These are phyloP conservation scores for Tenthredo livida DNA, from an alignment of 2,888 invertebrate species.

Conservation along the genomic window DNA sequence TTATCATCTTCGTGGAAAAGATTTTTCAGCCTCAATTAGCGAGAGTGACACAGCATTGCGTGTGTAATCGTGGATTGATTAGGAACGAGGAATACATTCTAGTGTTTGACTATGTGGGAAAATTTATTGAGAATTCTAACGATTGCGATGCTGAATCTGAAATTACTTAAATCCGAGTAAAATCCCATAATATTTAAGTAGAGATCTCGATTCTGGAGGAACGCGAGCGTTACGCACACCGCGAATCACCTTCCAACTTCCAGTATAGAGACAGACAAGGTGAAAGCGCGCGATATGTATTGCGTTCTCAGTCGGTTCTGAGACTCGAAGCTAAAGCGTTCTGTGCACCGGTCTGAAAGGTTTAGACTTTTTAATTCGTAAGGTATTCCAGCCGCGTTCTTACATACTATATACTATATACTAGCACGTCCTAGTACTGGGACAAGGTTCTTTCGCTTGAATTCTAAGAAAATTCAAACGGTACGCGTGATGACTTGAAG, in stretches of 20 bases:
- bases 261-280: constrained; percentile 63
- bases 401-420: neutral
- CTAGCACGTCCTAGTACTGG: constrained; percentile 31
- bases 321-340: constrained; percentile 63
- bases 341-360: constrained; percentile 6
- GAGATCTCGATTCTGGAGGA: constrained; percentile 4
- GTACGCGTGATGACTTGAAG: constrained; percentile 43
- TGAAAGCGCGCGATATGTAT: constrained; percentile 74
- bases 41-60: neutral
- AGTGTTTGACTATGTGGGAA: neutral
- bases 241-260: constrained; percentile 42
- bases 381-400: constrained; percentile 36
- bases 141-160: neutral
- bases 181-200: neutral
- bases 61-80: neutral
- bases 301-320: constrained; percentile 76
- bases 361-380: neutral
- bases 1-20: neutral
- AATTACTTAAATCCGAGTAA: neutral
- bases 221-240: constrained; percentile 32
- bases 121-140: neutral
- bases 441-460: constrained; percentile 30
- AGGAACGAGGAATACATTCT: neutral
- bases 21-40: neutral
- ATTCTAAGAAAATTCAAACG: constrained; percentile 26